These are phyloP conservation scores for Tribolium madens DNA, from an alignment of 1,140 invertebrate species.

Conservation along the genomic window DNA sequence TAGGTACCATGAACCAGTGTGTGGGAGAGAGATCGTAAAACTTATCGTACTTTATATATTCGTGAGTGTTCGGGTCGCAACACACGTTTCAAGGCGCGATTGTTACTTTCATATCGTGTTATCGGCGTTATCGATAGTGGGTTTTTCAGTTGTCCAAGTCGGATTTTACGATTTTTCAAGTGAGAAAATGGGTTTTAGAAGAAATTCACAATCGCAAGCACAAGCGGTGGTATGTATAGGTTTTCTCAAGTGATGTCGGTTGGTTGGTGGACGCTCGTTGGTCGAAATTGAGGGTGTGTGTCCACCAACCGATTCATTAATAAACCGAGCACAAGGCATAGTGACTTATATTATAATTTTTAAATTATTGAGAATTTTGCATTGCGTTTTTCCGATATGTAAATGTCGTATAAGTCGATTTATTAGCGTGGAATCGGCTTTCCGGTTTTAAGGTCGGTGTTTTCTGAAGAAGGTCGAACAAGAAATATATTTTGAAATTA, in stretches of 20 bases:
- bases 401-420: too few relatives aligned
- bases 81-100: conserved; percentile 14
- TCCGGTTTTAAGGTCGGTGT: too few relatives aligned
- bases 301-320: conserved; percentile 10
- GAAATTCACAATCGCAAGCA: not conserved
- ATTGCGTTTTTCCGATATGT: not conserved
- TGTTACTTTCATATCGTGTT: not conserved
- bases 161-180: not conserved
- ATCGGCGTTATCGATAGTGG: conserved; percentile 9
- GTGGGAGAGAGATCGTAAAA: not conserved
- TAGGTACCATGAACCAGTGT: not conserved
- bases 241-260: not conserved
- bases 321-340: not conserved
- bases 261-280: not conserved
- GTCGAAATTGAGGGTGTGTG: conserved; percentile 20
- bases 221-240: not conserved
- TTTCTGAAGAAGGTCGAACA: too few relatives aligned
- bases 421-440: too few relatives aligned
- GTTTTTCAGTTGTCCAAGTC: not conserved
- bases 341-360: too few relatives aligned
- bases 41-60: conserved; percentile 1
- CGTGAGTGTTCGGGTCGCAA: not conserved
- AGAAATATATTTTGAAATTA: too few relatives aligned
- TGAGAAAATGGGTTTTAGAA: conserved; percentile 5
- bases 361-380: not conserved